Percentiles rank a stretch among this genome's conserved stretches.
phyloP scores from a whole-genome alignment of 2,113 vertebrate species.

The Elgaria multicarinata region DNA sequence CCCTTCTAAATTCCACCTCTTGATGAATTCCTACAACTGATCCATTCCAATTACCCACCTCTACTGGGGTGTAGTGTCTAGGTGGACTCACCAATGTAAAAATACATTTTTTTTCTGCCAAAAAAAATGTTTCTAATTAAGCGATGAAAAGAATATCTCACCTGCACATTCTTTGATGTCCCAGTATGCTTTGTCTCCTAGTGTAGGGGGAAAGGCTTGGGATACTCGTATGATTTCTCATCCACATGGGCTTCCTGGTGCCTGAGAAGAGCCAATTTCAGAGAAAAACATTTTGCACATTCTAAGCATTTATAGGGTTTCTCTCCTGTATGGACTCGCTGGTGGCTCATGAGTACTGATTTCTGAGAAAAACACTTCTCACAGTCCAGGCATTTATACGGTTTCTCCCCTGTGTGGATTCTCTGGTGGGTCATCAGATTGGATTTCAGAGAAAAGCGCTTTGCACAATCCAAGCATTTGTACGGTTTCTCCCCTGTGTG shows the following conservation, averaged over 20 bases:
- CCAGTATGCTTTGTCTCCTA: too few relatives aligned
- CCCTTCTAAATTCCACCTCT: too few relatives aligned
- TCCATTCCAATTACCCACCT: too few relatives aligned
- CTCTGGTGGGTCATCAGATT: background rate
- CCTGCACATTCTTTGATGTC: too few relatives aligned
- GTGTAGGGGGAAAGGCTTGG: too few relatives aligned
- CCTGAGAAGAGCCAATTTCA: background rate
- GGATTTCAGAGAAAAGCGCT: background rate
- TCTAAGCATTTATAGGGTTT: background rate
- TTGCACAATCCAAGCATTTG: background rate
- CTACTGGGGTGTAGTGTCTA: too few relatives aligned
- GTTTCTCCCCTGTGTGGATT: background rate
- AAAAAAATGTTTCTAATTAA: too few relatives aligned
- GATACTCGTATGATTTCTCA: too few relatives aligned
- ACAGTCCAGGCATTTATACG: slow-evolving; percentile 37
- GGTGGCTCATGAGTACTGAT: background rate
- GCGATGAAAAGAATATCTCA: too few relatives aligned
- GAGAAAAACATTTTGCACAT: background rate
- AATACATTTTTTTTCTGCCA: too few relatives aligned
- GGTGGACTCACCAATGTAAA: too few relatives aligned
- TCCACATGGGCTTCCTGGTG: background rate
- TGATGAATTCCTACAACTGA: too few relatives aligned
- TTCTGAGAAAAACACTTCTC: slow-evolving; percentile 48
- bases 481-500: background rate
- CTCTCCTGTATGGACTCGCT: background rate